Percentiles rank a stretch among this genome's conserved stretches.
phyloP scores from a whole-genome alignment of 2,888 invertebrate genomes.

The Chelonus formosanus region DNA sequence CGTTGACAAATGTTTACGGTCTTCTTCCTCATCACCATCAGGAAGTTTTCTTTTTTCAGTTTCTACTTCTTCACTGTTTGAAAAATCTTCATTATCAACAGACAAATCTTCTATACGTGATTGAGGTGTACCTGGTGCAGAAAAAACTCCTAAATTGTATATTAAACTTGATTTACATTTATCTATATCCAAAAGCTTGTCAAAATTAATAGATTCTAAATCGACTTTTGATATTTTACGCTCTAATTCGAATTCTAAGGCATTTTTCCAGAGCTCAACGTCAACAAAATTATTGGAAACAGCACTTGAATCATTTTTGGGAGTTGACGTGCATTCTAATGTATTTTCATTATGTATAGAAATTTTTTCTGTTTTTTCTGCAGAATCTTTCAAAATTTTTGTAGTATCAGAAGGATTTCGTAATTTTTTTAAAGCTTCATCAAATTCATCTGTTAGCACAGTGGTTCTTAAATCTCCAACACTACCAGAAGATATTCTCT shows the following conservation, averaged over 20 bases:
- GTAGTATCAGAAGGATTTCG: constrained; percentile 51
- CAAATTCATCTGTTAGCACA: constrained; percentile 67
- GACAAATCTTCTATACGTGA: constrained; percentile 48
- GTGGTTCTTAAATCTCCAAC: constrained; percentile 69
- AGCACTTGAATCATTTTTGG: constrained; percentile 19
- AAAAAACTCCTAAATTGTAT: constrained; percentile 35
- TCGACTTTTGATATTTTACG: constrained; percentile 49
- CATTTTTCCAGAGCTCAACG: constrained; percentile 55
- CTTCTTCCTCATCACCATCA: constrained; percentile 60
- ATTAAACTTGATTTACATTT: constrained; percentile 29
- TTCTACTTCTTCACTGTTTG: constrained; percentile 50
- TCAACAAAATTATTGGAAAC: constrained; percentile 50
- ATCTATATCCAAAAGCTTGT: constrained; percentile 31
- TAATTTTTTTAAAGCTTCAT: constrained; percentile 68
- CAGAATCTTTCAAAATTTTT: constrained; percentile 29
- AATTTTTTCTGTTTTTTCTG: constrained; percentile 24
- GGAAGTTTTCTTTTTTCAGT: constrained; percentile 37
- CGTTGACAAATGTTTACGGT: constrained; percentile 63
- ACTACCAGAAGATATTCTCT: constrained; percentile 66
- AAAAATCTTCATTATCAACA: constrained; percentile 50
- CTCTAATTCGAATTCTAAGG: constrained; percentile 53
- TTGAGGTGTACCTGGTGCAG: constrained; percentile 50
- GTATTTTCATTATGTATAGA: constrained; percentile 10
- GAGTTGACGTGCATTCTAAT: constrained; percentile 38
- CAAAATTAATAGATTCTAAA: constrained; percentile 37